Conservation (phyloP, 2,797 vertebrate species). For the Kryptopterus vitreolus region DNA sequence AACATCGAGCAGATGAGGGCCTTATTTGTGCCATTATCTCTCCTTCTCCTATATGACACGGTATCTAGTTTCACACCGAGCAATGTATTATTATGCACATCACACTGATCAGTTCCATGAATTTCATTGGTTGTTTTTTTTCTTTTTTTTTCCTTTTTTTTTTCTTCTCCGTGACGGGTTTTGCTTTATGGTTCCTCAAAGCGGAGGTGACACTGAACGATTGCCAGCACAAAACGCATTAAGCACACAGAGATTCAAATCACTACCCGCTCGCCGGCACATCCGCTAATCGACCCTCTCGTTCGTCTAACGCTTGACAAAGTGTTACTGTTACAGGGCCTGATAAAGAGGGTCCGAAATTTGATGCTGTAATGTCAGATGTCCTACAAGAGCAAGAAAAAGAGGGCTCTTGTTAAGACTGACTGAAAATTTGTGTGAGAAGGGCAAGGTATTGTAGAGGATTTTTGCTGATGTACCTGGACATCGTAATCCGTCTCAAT, state of each 20-base stretch:
- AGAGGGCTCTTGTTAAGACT: not conserved
- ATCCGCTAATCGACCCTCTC: conserved; percentile 10
- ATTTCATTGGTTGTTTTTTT: not conserved
- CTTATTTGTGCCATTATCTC: not conserved
- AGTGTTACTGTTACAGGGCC: not conserved
- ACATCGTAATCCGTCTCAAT: conserved; percentile 30
- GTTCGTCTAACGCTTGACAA: conserved; percentile 23
- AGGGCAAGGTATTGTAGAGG: not conserved
- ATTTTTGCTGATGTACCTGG: conserved; percentile 62
- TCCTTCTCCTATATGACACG: not conserved
- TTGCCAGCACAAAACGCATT: not conserved
- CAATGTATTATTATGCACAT: not conserved
- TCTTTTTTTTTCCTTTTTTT: not conserved
- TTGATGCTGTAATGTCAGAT: not conserved
- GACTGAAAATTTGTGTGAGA: not conserved
- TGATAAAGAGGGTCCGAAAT: not conserved
- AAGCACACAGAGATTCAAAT: conserved; percentile 41
- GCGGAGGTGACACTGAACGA: conserved; percentile 30
- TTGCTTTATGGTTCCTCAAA: not conserved
- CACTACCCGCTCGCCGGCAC: conserved; percentile 12
- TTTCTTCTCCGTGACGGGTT: not conserved
- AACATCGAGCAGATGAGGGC: too few species aligned
- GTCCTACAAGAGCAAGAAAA: not conserved
- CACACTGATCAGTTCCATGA: not conserved
- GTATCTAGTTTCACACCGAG: not conserved